Evolutionary conservation across 2,797 vertebrate genomes (phyloP), one percentile per base, ranked within the genome.

Genomic region (Prunella strophiata): DNA sequence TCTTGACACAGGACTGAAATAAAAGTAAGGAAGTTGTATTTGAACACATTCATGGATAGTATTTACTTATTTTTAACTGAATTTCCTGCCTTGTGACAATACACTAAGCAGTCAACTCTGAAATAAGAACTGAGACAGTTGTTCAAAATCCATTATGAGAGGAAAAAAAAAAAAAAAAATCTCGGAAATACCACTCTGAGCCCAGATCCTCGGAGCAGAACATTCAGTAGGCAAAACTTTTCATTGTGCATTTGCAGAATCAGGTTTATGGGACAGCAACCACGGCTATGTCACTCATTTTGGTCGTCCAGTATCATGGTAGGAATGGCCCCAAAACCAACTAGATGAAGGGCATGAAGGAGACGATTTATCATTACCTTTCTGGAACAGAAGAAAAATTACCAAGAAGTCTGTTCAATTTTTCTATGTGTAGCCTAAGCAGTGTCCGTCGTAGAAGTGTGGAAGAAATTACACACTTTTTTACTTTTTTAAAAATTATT

Each of bases 361-460:
- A 91, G n/a, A 71, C 0, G 0, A 85, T 51, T 70, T 88, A 84
- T 78, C 62, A 51, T n/a, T 74, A 85, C 34, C 30, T 70, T 95
- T 91, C 61, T 61, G 73, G 73, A 94, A 85, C 45, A 83, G 57
- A 81, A 88, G 34, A 84, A 51, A 77, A 83, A 78, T 78, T 54
- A 94, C 42, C 47, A 84, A 54, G 51, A 91, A 78, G 29, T 16
- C 73, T 36, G 34, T 63, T 88, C 58, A 59, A 70, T 66, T 92
- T 84, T 81, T 43, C 55, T 75, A 38, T 0, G 0, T 30, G 51
- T 58, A 82, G n/a, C 43, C 72, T 88, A 78, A 85, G 66, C 16
- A 62, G 55, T 75, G 50, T 51, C 38, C 51, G 51, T 70, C 26
- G 25, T 13, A 88, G 70, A 70, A 87, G 20, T 55, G 74, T 52